Evolutionary conservation across 35 echinoderm and acorn worm genomes (phyloP).

Genomic region (Antedon bifida): DNA sequence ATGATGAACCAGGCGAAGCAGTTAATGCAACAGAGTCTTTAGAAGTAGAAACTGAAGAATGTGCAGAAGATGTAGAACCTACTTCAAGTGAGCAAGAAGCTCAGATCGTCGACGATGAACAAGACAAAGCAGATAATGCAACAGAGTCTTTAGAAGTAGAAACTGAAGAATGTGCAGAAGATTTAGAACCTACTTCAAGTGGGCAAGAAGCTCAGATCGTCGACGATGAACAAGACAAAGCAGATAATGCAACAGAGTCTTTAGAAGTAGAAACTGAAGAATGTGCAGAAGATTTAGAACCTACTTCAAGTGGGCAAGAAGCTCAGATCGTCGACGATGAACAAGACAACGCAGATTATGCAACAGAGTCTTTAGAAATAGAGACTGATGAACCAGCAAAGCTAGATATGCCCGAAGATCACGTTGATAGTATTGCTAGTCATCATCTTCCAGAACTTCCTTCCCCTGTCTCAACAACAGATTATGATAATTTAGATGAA

Average conservation of each 20-base stretch:
- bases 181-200: not conserved
- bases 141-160: too few relatives aligned
- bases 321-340: conserved; percentile 13
- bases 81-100: too few relatives aligned
- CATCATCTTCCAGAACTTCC: not conserved
- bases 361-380: not conserved
- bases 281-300: not conserved
- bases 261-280: conserved; percentile 10
- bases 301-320: not conserved
- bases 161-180: not conserved
- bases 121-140: too few relatives aligned
- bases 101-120: too few relatives aligned
- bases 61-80: not conserved
- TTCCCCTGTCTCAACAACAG: not conserved
- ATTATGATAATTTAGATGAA: not conserved
- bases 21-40: not conserved
- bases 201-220: not conserved
- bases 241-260: conserved; percentile 13
- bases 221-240: conserved; percentile 11
- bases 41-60: not conserved
- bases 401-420: not conserved
- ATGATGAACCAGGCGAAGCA: not conserved
- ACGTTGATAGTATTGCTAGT: not conserved
- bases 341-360: too few relatives aligned
- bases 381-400: not conserved